Percentiles rank a stretch among this genome's conserved stretches.
Conservation (phyloP, 2,888 invertebrate species). For the Nomada goodeniana region DNA sequence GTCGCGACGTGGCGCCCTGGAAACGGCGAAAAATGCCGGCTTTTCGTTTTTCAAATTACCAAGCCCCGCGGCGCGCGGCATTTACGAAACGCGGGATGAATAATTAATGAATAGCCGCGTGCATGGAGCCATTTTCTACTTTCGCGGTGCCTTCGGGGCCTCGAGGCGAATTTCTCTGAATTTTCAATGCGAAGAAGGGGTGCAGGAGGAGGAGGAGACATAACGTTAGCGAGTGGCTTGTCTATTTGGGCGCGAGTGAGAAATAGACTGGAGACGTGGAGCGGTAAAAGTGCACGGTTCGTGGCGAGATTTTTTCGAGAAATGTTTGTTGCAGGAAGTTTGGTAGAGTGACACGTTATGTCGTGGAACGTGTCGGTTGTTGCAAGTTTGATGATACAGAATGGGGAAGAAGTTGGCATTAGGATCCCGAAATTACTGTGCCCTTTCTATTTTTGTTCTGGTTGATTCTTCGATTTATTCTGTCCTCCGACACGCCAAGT, state of each 20-base stretch:
- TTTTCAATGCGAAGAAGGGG: background rate
- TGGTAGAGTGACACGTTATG: background rate
- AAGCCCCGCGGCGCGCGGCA: constrained; percentile 42
- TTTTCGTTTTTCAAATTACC: constrained; percentile 58
- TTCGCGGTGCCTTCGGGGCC: background rate
- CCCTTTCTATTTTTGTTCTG: background rate
- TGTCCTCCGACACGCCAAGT: too few species aligned
- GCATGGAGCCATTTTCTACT: constrained; percentile 50
- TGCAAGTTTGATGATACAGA: background rate
- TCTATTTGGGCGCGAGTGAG: background rate
- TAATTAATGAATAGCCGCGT: constrained; percentile 65
- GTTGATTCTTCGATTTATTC: background rate
- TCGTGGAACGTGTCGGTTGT: background rate
- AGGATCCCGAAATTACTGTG: background rate
- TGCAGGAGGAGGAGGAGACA: background rate
- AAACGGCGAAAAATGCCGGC: constrained; percentile 58
- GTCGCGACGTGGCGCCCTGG: constrained; percentile 12
- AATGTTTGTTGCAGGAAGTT: background rate
- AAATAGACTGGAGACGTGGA: constrained; percentile 7
- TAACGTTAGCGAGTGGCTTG: background rate
- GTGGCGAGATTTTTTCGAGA: background rate
- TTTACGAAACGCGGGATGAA: constrained; percentile 68
- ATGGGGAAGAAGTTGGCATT: background rate
- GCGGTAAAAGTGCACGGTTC: background rate
- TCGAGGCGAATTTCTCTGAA: constrained; percentile 30